Base-by-base conservation (phyloP, 2,113 vertebrate species). In the Embiotoca jacksoni region DNA sequence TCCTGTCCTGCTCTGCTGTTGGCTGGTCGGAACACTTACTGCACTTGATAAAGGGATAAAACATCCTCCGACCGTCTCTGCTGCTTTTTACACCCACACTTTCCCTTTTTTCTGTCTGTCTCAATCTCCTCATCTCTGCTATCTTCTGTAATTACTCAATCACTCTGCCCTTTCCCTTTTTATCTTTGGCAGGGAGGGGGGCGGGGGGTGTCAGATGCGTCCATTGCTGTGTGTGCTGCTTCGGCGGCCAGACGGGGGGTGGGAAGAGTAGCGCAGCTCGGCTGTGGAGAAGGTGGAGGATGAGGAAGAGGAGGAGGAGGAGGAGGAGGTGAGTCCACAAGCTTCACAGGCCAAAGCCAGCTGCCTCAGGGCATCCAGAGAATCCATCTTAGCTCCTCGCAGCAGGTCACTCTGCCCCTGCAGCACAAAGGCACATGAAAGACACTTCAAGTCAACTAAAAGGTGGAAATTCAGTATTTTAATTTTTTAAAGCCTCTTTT, bases 341-440 rank as follows among this genome's bases (percentile, higher is more conserved):
- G 97, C 96, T 83, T 97, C 93, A 39, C 96, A 97, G 0, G 97
- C 98, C 93, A 98, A 92, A 52, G 98, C 96, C 88, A 99, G 95
- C 94, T 99, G 98, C 91, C 97, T 96, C 93, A 99, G 94, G 75
- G 97, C 96, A 59, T 99, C 98, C 88, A 97, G 63, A 39, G 97
- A 96, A 81, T 99, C 98, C 0, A 94, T 95, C 95, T 97, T 99
- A 55, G 98, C 98, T 0, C 95, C 96, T 35, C 96, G 98, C 87
- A 99, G 68, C 82, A 99, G 94, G 82, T 99, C 98, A 33, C 96
- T 95, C 93, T 99, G 98, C 64, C 98, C 98, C 98, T 99, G 82
- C 56, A 84, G 69, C 50, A 62, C 55, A 88, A 67, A 80, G 50
- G 79, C 1, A 88, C 30, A 90, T 61, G 15, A 13, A 11, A 39